Evolutionary conservation across 2,797 vertebrate genomes (phyloP), one percentile per base, ranked within the genome.

Genomic region (Labeo calbasu): DNA sequence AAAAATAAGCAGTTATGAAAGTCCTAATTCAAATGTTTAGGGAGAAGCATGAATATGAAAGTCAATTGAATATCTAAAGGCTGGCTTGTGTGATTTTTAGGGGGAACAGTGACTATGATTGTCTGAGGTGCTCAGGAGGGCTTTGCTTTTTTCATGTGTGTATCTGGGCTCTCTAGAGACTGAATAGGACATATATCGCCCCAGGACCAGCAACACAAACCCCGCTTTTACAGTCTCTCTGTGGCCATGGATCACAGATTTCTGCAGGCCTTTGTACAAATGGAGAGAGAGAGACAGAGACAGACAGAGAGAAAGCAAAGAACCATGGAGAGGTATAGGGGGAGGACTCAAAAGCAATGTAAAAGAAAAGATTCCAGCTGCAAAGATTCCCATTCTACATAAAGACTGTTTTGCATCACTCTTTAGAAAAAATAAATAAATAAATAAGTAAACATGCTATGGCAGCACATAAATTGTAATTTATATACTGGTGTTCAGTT

Each of bases 231-330:
- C n/a, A 80, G 66, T 36, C 78, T 82, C 77, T 81, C 70, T 82
- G 57, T 84, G 51, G 81, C 68, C 69, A 57, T 13, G 66, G 81
- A 85, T 85, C 81, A 85, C 77, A 81, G 70, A 61, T 73, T 80
- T 81, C 55, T 73, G 55, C 70, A 80, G 40, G 79, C 72, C 82
- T 82, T 84, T 80, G 72, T 84, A 77, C 72, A 66, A 50, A 85
- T 28, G 48, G 11, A 82, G 32, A 80, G 19, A 61, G n/a, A 48
- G 59, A 55, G 32, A 70, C 25, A 77, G 77, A 72, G 63, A 57
- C 21, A 59, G 10, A 53, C 3, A 68, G 75, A 70, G 25, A 77
- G 80, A 77, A 66, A 59, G 75, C 3, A 19, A 13, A 81, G 53
- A 73, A 48, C 8, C 36, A 61, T 8, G 5, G 28, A 75, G 28